Percentiles rank a stretch among this genome's conserved stretches.
Conservation (phyloP, 2,888 invertebrate species). For the Plebejus melissa region DNA sequence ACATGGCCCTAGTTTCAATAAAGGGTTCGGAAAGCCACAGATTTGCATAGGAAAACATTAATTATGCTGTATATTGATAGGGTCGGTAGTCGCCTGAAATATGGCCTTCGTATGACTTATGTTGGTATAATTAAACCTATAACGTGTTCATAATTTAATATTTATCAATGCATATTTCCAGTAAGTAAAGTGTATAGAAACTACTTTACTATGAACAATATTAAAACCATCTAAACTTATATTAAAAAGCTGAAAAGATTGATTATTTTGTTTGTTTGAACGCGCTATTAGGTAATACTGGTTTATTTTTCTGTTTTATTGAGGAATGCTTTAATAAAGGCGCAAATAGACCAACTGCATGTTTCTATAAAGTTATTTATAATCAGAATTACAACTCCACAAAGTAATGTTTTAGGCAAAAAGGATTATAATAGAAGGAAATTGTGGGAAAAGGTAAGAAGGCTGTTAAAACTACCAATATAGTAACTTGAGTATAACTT, state of each 20-base stretch:
- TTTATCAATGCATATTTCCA: background rate
- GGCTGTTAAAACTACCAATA: background rate
- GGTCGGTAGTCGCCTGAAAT: background rate
- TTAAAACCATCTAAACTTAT: too few relatives aligned
- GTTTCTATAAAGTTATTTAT: too few relatives aligned
- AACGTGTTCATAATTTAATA: background rate
- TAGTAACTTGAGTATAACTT: background rate
- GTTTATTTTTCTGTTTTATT: too few relatives aligned
- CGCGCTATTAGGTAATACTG: too few relatives aligned
- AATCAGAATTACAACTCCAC: too few relatives aligned
- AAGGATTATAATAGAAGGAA: too few relatives aligned
- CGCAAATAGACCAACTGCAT: too few relatives aligned
- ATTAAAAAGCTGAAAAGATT: too few relatives aligned
- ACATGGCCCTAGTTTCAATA: background rate
- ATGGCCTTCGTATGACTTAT: conserved; percentile 1
- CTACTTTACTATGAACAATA: too few relatives aligned
- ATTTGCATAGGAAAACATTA: conserved; percentile 5
- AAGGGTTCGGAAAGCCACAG: conserved; percentile 15
- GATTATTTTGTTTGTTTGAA: too few relatives aligned
- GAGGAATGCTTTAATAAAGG: background rate
- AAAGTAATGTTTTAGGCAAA: too few relatives aligned
- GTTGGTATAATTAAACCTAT: background rate
- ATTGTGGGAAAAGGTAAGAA: background rate
- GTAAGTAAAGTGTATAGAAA: background rate
- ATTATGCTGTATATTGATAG: conserved; percentile 13